Evolutionary conservation across 2,888 invertebrate genomes (phyloP).

Genomic region (Phlogophora meticulosa): DNA sequence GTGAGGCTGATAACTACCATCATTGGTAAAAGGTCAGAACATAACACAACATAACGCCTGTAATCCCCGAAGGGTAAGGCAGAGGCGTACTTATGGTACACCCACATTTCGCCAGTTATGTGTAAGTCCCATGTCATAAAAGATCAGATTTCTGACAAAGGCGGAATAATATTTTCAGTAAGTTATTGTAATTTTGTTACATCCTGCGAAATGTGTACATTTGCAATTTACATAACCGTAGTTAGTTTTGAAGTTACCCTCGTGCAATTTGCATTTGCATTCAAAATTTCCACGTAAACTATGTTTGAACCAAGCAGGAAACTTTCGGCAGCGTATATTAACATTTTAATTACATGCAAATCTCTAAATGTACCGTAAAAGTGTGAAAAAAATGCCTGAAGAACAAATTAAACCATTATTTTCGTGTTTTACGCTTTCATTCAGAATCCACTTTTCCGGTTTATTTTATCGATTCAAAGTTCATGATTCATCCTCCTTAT

Average conservation of each 20-base stretch:
- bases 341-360: background rate
- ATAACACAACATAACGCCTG: too few relatives aligned
- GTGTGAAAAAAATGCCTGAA: background rate
- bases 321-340: background rate
- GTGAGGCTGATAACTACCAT: too few relatives aligned
- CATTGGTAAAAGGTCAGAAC: too few relatives aligned
- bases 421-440: background rate
- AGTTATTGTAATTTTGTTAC: background rate
- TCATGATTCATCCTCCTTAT: too few relatives aligned
- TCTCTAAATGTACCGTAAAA: background rate
- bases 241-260: constrained; percentile 18
- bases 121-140: too few relatives aligned
- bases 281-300: constrained; percentile 22
- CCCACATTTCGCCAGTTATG: too few relatives aligned
- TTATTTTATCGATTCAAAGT: too few relatives aligned
- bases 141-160: too few relatives aligned
- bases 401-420: too few relatives aligned
- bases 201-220: constrained; percentile 25
- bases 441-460: background rate
- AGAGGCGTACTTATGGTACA: too few relatives aligned
- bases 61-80: too few relatives aligned
- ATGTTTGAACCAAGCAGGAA: constrained; percentile 7
- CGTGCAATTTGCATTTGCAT: constrained; percentile 43
- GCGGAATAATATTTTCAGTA: too few relatives aligned
- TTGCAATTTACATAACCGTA: constrained; percentile 31